Evolutionary conservation across 1,140 invertebrate genomes (phyloP), one percentile per base, ranked within the genome.

Genomic region (Sminthurinus signatus): DNA sequence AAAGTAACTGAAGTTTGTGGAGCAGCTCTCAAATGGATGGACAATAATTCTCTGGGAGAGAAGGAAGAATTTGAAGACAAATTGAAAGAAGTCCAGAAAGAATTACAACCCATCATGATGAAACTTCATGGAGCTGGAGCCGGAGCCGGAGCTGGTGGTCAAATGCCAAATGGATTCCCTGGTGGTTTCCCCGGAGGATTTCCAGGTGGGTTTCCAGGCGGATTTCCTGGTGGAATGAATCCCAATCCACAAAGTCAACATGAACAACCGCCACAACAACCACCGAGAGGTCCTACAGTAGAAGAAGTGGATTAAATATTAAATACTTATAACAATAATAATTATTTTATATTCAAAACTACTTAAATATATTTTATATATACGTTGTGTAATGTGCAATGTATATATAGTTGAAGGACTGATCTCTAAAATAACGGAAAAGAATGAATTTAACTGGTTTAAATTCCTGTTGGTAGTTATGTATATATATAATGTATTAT

Each of bases 31-130:
- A 56, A 59, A 44, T 83, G 82, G 82, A 64, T 83, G 50, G 81
- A 83, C 62, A 75, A 72, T 48, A 83, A 83, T 72, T 75, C 73
- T 8, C 68, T 80, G 14, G 80, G 79, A n/a, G 79, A 81, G 44
- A 79, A 75, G 50, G 78, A 77, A 17, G 79, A 79, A 65, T 76
- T 70, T 48, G 70, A 79, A 25, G 62, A 74, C 43, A 75, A 77
- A 58, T 32, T 74, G 27, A 69, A 79, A 62, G 79, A 82, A 61
- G 25, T 82, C 10, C 73, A 77, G 62, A 76, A 73, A 29, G 72
- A 69, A 10, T 65, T 61, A 21, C 58, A 64, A 17, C 68, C 70
- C 12, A 67, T 76, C 31, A 75, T 76, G 69, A 67, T 73, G 43
- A 76, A 76, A 48, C 44, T 76, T 27, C 73, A 76, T 63, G 66